Conservation (phyloP, 1,140 invertebrate genomes). For the Drosophila kanapiae region DNA sequence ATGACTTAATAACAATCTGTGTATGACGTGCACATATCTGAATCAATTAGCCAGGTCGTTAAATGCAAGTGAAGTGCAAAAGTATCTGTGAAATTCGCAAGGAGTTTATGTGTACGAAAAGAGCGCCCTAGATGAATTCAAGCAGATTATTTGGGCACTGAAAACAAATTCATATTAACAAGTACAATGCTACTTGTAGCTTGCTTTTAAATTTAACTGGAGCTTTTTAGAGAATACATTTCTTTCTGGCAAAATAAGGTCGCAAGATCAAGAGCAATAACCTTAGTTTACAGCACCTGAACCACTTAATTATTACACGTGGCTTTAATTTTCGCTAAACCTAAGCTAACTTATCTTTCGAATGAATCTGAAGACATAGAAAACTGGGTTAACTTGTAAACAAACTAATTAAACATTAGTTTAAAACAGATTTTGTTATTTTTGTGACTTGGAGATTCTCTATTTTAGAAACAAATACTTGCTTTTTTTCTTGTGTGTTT, state of each 20-base stretch:
- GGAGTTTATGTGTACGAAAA: conserved; percentile 23
- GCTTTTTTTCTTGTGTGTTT: neutral
- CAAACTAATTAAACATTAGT: neutral
- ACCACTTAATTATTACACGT: conserved; percentile 1
- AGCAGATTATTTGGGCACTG: neutral
- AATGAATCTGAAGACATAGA: neutral
- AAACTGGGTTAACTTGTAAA: neutral
- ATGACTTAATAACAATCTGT: conserved; percentile 57
- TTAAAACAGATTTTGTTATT: neutral
- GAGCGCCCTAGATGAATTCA: conserved; percentile 15
- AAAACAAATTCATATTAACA: neutral
- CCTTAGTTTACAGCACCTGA: neutral
- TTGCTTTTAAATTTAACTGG: neutral
- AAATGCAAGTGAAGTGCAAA: conserved; percentile 20
- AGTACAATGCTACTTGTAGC: neutral
- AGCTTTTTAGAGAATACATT: too few species aligned
- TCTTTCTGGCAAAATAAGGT: neutral
- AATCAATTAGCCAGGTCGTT: conserved; percentile 47
- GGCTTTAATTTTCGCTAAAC: neutral
- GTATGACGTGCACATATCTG: conserved; percentile 27
- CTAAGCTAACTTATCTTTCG: neutral
- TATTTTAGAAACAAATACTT: neutral
- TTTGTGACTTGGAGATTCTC: neutral
- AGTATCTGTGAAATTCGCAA: conserved; percentile 15
- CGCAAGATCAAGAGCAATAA: conserved; percentile 5